Evolutionary conservation across 1,140 invertebrate genomes (phyloP), one percentile per base, ranked within the genome.

Genomic region (Brachionus koreanus): DNA sequence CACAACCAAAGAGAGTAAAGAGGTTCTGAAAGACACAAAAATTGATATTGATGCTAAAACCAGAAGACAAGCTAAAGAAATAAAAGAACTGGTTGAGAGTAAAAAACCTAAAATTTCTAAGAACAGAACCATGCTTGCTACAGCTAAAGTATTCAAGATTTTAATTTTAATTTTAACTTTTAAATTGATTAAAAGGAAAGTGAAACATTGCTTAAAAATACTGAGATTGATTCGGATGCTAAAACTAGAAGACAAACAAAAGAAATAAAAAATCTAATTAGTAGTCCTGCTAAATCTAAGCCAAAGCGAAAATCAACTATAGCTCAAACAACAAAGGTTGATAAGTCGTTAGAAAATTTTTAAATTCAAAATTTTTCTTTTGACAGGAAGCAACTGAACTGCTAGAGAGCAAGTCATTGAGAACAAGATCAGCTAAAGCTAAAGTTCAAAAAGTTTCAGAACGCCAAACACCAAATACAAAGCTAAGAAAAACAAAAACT

Each of bases 181-280:
- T n/a, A n/a, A 33, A 16, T 42, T 42, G 5, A 72, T 39, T 1
- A 23, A 52, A 3, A 79, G 76, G 76, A 79, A 65, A 79, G 76
- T 29, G 76, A 79, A 19, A 23, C 61, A 37, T 13, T 79, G 7
- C 19, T 79, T 10, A 79, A 65, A 57, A 35, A 79, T 42, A 29
- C 49, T 61, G 16, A 35, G 13, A 79, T 79, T 39, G 76, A 79
- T 42, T 43, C 76, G 10, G 76, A 79, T 65, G 76, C 76, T 29
- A 79, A 79, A 42, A 79, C 76, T 12, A 37, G 76, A 61, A 42
- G 16, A 25, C 76, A 79, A 65, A 23, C 76, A 19, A 79, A 79
- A 61, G 61, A 57, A n/a, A 79, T 79, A 2, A 39, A 79, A 35
- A 25, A 19, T 19, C 25, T 79, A 43, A 61, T 43, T 1, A 61